These are phyloP conservation scores for Patella vulgata DNA, from an alignment of 1,140 invertebrate genomes.

Conservation along the genomic window DNA sequence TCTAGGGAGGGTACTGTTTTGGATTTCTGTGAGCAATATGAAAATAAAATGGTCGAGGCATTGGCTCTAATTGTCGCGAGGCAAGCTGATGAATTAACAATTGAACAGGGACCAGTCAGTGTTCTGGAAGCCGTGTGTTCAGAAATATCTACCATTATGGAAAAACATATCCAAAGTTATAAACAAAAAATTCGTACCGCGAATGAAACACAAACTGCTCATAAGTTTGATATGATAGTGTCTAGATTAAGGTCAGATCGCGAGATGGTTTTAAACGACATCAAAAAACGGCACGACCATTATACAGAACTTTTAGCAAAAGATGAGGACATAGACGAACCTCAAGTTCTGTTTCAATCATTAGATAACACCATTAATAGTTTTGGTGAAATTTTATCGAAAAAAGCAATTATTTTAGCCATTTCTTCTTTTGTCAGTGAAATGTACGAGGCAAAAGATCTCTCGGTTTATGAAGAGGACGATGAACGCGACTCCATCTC, in stretches of 20 bases:
- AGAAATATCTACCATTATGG: constrained; percentile 40
- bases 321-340: constrained; percentile 1
- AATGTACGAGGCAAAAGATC: constrained; percentile 37
- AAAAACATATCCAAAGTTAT: constrained; percentile 36
- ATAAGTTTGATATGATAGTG: constrained; percentile 34
- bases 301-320: constrained; percentile 1
- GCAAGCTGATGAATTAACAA: constrained; percentile 40
- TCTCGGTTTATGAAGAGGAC: constrained; percentile 34
- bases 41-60: constrained; percentile 29
- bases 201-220: constrained; percentile 23
- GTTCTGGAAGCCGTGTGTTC: constrained; percentile 39
- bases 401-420: constrained; percentile 42
- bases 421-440: constrained; percentile 39
- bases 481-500: constrained; percentile 10
- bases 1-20: constrained; percentile 37
- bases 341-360: constrained; percentile 33
- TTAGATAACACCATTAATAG: constrained; percentile 40
- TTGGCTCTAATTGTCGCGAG: constrained; percentile 37
- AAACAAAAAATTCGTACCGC: constrained; percentile 34
- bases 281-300: constrained; percentile 22
- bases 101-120: constrained; percentile 35
- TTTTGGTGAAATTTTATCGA: constrained; percentile 46
- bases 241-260: constrained; percentile 22
- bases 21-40: constrained; percentile 32
- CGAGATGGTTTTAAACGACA: constrained; percentile 17